These are phyloP conservation scores for Neelides folsomi DNA, from an alignment of 2,888 invertebrate species.

Conservation along the genomic window DNA sequence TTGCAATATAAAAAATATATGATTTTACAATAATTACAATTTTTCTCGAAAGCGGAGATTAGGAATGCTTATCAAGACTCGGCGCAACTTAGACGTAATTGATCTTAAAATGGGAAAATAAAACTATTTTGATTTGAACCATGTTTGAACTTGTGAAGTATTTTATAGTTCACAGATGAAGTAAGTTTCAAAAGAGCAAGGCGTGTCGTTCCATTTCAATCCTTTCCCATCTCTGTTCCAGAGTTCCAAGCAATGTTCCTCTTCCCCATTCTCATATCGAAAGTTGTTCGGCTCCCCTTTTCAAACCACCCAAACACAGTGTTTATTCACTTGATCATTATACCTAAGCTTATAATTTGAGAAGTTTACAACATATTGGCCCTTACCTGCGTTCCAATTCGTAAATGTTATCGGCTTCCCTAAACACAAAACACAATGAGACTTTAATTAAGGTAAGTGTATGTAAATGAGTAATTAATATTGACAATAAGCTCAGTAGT, in stretches of 20 bases:
- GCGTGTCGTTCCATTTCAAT: slow-evolving; percentile 84
- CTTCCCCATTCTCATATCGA: slow-evolving; percentile 82
- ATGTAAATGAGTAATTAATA: too few species aligned
- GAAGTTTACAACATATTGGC: not conserved
- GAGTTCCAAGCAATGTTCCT: slow-evolving; percentile 78
- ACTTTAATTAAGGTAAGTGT: too few species aligned
- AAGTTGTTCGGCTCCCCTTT: slow-evolving; percentile 85
- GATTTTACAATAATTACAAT: too few species aligned
- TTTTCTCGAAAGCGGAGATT: too few species aligned
- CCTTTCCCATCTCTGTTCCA: slow-evolving; percentile 75
- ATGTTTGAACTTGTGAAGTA: not conserved
- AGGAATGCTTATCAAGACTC: too few species aligned
- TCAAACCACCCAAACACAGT: not conserved
- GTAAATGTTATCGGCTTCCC: slow-evolving; percentile 25
- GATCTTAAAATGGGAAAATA: too few species aligned
- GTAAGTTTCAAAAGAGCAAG: slow-evolving; percentile 82
- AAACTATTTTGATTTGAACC: too few species aligned
- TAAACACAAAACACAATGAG: too few species aligned
- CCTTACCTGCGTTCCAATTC: slow-evolving; percentile 28
- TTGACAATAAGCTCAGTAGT: too few species aligned
- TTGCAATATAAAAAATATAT: too few species aligned
- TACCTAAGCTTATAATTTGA: not conserved
- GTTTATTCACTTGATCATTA: not conserved
- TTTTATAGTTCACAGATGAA: slow-evolving; percentile 69
- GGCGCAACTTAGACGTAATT: too few species aligned